A percentile compares a stretch with the other conserved stretches of the same genome.
These are phyloP conservation scores for Zaprionus ornatus DNA, from an alignment of 1,140 invertebrate genomes.

Conservation along the genomic window DNA sequence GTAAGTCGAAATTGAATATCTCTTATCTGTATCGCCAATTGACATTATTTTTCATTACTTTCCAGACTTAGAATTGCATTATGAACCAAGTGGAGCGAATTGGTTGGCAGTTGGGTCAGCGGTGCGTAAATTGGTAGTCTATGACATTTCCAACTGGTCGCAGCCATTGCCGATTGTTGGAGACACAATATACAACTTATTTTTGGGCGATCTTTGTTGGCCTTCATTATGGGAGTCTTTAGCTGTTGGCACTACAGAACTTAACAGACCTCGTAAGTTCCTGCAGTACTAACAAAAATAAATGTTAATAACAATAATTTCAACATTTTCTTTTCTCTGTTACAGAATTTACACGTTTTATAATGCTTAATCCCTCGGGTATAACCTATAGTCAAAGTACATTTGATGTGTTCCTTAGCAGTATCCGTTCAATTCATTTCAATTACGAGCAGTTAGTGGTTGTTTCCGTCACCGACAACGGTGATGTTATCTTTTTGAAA, in stretches of 20 bases:
- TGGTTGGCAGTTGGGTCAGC: conserved; percentile 58
- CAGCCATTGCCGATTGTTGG: conserved; percentile 44
- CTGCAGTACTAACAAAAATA: not conserved
- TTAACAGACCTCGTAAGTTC: conserved; percentile 37
- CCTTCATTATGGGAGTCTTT: conserved; percentile 66
- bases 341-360: conserved; percentile 44
- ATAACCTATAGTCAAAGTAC: conserved; percentile 32
- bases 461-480: conserved; percentile 51
- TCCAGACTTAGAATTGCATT: conserved; percentile 69
- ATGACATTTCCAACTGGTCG: conserved; percentile 60
- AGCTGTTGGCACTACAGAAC: conserved; percentile 34
- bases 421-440: conserved; percentile 49
- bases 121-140: conserved; percentile 54
- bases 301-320: not conserved
- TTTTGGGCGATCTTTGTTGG: conserved; percentile 49
- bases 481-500: conserved; percentile 59
- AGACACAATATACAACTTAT: conserved; percentile 46
- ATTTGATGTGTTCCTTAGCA: conserved; percentile 46
- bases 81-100: conserved; percentile 62
- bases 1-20: conserved; percentile 38
- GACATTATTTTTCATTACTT: not conserved
- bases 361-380: conserved; percentile 50
- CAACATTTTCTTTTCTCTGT: not conserved
- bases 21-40: not conserved
- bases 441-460: conserved; percentile 43